These are phyloP conservation scores for Ariopsis seemanni DNA, from an alignment of 2,113 vertebrate genomes.

Conservation along the genomic window DNA sequence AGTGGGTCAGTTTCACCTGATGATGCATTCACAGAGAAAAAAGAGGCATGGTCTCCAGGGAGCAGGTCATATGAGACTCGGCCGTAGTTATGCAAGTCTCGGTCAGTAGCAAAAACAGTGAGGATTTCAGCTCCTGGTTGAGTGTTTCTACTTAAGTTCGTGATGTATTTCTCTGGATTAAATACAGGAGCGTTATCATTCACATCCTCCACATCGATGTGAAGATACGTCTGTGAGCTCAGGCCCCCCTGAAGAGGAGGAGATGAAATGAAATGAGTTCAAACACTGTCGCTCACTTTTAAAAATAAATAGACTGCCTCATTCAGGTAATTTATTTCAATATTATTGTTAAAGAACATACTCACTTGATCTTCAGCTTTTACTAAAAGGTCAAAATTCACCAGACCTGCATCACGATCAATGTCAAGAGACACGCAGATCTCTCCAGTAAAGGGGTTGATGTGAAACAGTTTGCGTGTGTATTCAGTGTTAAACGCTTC, in stretches of 20 bases:
- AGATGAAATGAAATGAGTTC: background rate
- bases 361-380: slow-evolving; percentile 86
- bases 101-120: slow-evolving; percentile 82
- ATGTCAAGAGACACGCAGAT: slow-evolving; percentile 86
- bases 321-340: background rate
- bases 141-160: slow-evolving; percentile 80
- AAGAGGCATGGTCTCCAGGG: slow-evolving; percentile 74
- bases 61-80: slow-evolving; percentile 78
- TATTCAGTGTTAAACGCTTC: slow-evolving; percentile 80
- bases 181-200: slow-evolving; percentile 90
- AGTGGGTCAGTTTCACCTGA: slow-evolving; percentile 76
- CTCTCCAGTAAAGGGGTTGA: slow-evolving; percentile 76
- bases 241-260: slow-evolving; percentile 82
- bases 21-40: slow-evolving; percentile 80
- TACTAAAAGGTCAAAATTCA: slow-evolving; percentile 81
- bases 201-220: slow-evolving; percentile 85
- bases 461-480: slow-evolving; percentile 77
- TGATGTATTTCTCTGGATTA: slow-evolving; percentile 76
- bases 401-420: slow-evolving; percentile 80
- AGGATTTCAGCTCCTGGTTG: slow-evolving; percentile 83
- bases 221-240: slow-evolving; percentile 86
- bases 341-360: background rate
- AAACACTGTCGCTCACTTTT: background rate
- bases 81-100: slow-evolving; percentile 80
- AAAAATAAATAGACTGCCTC: background rate